These are phyloP conservation scores for Synanthedon tipuliformis DNA, from an alignment of 2,888 invertebrate species.

Conservation along the genomic window DNA sequence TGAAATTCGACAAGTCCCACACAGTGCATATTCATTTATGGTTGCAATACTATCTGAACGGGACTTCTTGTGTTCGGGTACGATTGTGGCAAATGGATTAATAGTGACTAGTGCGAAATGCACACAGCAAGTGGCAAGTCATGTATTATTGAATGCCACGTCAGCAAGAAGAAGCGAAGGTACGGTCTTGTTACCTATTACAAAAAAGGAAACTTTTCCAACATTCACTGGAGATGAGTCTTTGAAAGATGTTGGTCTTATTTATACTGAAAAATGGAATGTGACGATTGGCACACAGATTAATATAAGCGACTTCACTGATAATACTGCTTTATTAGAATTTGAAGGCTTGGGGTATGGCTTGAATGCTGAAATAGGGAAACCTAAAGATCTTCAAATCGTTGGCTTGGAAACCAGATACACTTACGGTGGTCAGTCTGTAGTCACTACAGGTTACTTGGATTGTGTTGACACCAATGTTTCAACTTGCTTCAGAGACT, in stretches of 20 bases:
- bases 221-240: slow-evolving; percentile 28
- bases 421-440: slow-evolving; percentile 12
- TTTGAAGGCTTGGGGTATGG: slow-evolving; percentile 51
- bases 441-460: slow-evolving; percentile 29
- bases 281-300: slow-evolving; percentile 38
- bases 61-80: slow-evolving; percentile 50
- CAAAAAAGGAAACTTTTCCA: slow-evolving; percentile 46
- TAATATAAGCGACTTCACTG: slow-evolving; percentile 38
- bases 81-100: slow-evolving; percentile 44
- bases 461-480: slow-evolving; percentile 56
- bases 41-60: slow-evolving; percentile 50
- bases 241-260: slow-evolving; percentile 42
- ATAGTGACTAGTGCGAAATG: slow-evolving; percentile 49
- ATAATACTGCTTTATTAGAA: slow-evolving; percentile 23
- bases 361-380: slow-evolving; percentile 42
- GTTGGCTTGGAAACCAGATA: slow-evolving; percentile 42
- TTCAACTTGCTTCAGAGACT: slow-evolving; percentile 49
- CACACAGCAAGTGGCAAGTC: slow-evolving; percentile 27
- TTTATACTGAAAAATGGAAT: slow-evolving; percentile 49
- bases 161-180: slow-evolving; percentile 34
- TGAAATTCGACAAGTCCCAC: slow-evolving; percentile 34
- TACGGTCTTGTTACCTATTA: slow-evolving; percentile 30
- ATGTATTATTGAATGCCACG: slow-evolving; percentile 45
- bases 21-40: slow-evolving; percentile 49
- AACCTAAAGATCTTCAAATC: slow-evolving; percentile 38